Evolutionary conservation across 2,797 vertebrate species (phyloP).

Genomic region (Morus bassanus): DNA sequence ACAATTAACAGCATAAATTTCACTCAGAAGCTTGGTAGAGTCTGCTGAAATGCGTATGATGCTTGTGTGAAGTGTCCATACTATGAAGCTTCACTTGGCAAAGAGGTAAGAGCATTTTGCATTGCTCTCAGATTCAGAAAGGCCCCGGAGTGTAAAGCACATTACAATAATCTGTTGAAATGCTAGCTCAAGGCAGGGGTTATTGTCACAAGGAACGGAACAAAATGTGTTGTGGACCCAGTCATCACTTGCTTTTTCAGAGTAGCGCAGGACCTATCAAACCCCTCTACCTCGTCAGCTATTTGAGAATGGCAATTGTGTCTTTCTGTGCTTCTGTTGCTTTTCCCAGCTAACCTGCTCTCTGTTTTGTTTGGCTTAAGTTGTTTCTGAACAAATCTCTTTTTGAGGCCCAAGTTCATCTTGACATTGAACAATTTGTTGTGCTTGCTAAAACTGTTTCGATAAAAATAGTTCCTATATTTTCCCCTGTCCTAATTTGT

Average conservation of each 20-base stretch:
- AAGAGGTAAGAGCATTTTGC: neutral
- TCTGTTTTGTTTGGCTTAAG: neutral
- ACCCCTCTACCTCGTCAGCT: neutral
- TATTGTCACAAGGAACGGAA: neutral
- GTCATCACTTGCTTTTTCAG: neutral
- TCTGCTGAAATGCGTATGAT: neutral
- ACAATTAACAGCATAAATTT: neutral
- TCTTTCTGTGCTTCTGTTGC: neutral
- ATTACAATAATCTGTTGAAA: slow-evolving; percentile 6
- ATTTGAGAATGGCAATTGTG: neutral
- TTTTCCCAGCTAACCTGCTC: neutral
- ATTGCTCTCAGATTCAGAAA: neutral
- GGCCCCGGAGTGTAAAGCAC: neutral
- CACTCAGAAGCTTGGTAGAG: neutral
- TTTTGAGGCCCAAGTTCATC: neutral
- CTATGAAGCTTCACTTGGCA: neutral
- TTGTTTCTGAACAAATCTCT: slow-evolving; percentile 1
- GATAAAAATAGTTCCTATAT: neutral
- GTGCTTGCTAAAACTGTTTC: neutral
- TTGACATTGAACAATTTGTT: slow-evolving; percentile 15
- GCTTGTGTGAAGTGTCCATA: neutral
- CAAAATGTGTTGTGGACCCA: neutral
- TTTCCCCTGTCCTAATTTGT: neutral
- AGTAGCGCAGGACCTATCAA: neutral
- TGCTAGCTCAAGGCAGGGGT: neutral